Conservation (phyloP, 2,797 vertebrate genomes). For the Pseudochirops corinnae region DNA sequence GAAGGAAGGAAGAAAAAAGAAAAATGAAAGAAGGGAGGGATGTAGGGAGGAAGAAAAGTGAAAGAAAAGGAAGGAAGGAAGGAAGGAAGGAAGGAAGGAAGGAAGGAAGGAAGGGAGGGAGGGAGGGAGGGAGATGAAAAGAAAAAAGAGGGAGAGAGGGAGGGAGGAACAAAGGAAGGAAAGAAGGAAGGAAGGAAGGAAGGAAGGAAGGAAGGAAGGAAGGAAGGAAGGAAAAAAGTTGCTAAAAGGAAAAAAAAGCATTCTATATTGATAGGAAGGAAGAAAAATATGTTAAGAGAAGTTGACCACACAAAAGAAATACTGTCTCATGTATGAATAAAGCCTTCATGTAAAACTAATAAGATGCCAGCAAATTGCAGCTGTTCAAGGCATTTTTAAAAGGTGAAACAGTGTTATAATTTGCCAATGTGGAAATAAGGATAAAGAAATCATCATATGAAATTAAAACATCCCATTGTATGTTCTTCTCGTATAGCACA, state of each 20-base stretch:
- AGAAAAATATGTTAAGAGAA: not conserved
- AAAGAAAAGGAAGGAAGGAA: too few relatives aligned
- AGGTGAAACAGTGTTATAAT: conserved; percentile 14
- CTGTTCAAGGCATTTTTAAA: conserved; percentile 69
- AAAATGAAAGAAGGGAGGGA: too few relatives aligned
- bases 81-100: fast-evolving
- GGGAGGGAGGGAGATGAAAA: fast-evolving
- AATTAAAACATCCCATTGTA: conserved; percentile 54
- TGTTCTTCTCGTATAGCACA: conserved; percentile 63
- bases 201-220: too few relatives aligned
- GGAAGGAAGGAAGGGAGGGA: too few relatives aligned
- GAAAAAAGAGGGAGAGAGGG: fast-evolving
- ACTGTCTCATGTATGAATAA: not conserved
- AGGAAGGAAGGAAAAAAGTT: conserved; percentile 33
- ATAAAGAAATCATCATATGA: conserved; percentile 22
- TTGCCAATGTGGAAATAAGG: conserved; percentile 55
- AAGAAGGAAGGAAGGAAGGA: too few relatives aligned
- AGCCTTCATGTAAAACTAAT: not conserved
- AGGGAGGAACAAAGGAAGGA: too few relatives aligned
- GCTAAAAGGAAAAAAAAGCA: not conserved
- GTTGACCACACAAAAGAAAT: conserved; percentile 8
- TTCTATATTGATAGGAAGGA: not conserved
- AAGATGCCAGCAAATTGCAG: not conserved
- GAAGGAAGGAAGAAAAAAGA: too few relatives aligned
- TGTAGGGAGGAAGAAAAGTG: too few relatives aligned